Evolutionary conservation across 92 coral and sea anemone species (phyloP), one percentile per base, ranked within the genome.

Genomic region (Phenganax subtilis): DNA sequence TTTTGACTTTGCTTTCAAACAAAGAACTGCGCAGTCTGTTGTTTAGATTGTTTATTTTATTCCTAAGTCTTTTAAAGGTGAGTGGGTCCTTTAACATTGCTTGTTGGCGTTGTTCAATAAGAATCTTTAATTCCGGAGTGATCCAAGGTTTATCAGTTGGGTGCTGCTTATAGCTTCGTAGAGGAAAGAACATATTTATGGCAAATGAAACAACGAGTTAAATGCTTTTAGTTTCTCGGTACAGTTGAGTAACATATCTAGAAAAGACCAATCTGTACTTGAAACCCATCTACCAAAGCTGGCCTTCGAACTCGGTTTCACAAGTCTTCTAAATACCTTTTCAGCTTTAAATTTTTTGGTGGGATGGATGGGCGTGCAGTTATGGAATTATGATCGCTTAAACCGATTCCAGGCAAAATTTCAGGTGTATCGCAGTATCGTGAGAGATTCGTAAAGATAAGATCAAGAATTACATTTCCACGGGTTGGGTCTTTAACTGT

Each of bases 101-200:
- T 73, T 73, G 12, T 51, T 73, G 79, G 54, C 79, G 3, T 73
- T 73, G 79, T 56, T 27, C 25, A 56, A 73, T 3, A 29, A 73
- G 52, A 56, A 20, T 29, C 57, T 51, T 73, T 55, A 73, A 31
- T 51, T 73, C 79, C 29, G 79, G 25, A 37, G 79, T 37, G 52
- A 73, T 73, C 60, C 79, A 73, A 51, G 79, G 79, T 73, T 55
- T 3, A 56, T 73, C 79, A 51, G 53, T 73, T 29, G 79, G 79
- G 79, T 28, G 79, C 57, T 73, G 52, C 52, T 73, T 73, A 56
- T 20, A 27, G 8, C 52, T 73, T 56, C 57, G 79, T 73, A 73
- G 52, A 28, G 79, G 79, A 25, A 73, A 73, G 52, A 73, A 73
- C 12, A 0, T 30, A 55, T 73, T 62, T 51, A 75, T 75, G 15